Evolutionary conservation across 2,888 invertebrate genomes (phyloP).

Genomic region (Fissipunctia ypsillon): DNA sequence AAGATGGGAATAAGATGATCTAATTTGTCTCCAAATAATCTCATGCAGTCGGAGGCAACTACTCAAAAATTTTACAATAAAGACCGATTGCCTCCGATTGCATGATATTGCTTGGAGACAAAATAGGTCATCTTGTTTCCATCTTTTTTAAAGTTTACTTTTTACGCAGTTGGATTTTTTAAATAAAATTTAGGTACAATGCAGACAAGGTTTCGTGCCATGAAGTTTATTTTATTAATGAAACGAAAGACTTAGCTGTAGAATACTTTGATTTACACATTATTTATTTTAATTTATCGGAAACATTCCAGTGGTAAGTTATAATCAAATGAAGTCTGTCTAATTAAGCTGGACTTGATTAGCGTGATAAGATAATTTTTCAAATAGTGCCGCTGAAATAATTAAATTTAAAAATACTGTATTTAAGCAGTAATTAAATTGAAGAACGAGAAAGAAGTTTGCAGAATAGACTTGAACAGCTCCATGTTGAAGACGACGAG

Average conservation of each 20-base stretch:
- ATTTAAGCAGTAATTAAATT: constrained; percentile 76
- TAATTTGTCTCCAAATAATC: too few species aligned
- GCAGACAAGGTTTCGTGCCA: background rate
- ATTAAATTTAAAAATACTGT: background rate
- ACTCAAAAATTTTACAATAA: too few species aligned
- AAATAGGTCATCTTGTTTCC: too few species aligned
- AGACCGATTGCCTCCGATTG: too few species aligned
- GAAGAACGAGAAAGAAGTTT: constrained; percentile 83
- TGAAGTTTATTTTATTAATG: constrained; percentile 6
- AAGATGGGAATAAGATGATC: too few species aligned
- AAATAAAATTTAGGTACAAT: too few species aligned
- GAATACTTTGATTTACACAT: background rate
- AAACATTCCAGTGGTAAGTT: background rate
- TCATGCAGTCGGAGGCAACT: too few species aligned
- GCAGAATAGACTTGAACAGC: constrained; percentile 81
- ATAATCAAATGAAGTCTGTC: background rate
- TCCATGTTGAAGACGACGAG: constrained; percentile 81
- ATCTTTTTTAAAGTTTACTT: too few species aligned
- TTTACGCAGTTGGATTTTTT: too few species aligned
- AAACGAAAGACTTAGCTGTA: too few species aligned
- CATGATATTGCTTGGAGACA: too few species aligned
- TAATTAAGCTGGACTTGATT: background rate
- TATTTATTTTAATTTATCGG: background rate
- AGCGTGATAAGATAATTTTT: background rate
- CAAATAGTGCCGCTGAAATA: background rate